A percentile compares a stretch with the other conserved stretches of the same genome.
Conservation (phyloP, 2,113 vertebrate genomes). For the Melierax canorus region DNA sequence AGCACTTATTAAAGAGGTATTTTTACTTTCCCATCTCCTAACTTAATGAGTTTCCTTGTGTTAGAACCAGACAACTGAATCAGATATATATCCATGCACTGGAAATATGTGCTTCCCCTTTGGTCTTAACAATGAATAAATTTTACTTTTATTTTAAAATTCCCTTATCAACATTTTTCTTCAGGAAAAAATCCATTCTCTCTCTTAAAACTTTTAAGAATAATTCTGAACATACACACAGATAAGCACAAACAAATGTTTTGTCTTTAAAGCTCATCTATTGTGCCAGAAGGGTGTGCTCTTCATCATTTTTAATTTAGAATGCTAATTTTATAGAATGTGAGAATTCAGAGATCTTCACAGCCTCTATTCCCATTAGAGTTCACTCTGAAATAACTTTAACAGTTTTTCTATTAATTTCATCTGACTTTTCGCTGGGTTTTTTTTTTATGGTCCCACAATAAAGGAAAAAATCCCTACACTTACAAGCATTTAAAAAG, state of each 20-base stretch:
- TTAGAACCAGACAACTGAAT: not conserved
- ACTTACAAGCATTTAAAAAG: not conserved
- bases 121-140: not conserved
- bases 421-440: not conserved
- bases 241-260: not conserved
- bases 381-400: not conserved
- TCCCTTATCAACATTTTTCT: not conserved
- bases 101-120: not conserved
- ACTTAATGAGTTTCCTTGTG: not conserved
- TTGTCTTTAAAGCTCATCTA: not conserved
- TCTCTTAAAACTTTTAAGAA: not conserved
- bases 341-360: slow-evolving; percentile 1
- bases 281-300: slow-evolving; percentile 5
- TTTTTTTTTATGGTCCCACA: not conserved
- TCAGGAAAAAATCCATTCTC: not conserved
- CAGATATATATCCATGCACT: not conserved
- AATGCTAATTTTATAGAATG: not conserved
- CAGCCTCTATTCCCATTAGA: not conserved
- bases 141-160: not conserved
- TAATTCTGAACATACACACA: not conserved
- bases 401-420: not conserved
- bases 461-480: not conserved
- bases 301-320: slow-evolving; percentile 1
- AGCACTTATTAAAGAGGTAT: not conserved
- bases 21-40: not conserved